Percentiles rank a stretch among this genome's conserved stretches.
Evolutionary conservation across 2,113 vertebrate species (phyloP).

Genomic region (Oncorhynchus clarkii): DNA sequence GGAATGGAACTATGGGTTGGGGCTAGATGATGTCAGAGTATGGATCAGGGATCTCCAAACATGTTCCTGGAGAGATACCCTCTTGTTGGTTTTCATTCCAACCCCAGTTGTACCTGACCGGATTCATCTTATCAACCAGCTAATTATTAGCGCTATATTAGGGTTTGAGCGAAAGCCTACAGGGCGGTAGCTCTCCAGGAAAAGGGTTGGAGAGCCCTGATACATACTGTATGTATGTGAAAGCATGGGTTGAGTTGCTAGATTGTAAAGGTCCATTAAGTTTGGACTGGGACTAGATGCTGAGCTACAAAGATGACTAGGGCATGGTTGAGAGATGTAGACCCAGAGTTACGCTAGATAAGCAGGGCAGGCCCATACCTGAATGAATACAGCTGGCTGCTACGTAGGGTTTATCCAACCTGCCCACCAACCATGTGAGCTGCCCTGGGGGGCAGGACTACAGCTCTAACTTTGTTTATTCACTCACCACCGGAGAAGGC

Average conservation of each 20-base stretch:
- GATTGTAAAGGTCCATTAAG: too few relatives aligned
- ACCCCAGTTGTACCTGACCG: too few relatives aligned
- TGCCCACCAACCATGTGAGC: slow-evolving; percentile 37
- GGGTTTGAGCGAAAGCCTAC: too few relatives aligned
- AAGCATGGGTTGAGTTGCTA: background rate
- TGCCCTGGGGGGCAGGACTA: slow-evolving; percentile 48
- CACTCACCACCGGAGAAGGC: slow-evolving; percentile 21
- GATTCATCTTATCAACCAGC: too few relatives aligned
- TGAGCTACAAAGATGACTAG: background rate
- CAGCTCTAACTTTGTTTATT: slow-evolving; percentile 27
- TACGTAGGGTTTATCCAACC: slow-evolving; percentile 37
- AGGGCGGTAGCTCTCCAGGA: background rate
- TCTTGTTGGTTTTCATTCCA: too few relatives aligned
- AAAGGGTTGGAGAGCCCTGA: background rate
- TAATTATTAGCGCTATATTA: too few relatives aligned
- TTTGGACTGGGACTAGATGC: background rate
- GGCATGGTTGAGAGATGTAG: slow-evolving; percentile 28
- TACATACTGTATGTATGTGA: too few relatives aligned
- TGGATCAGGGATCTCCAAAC: background rate
- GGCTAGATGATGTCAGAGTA: background rate
- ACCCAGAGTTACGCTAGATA: slow-evolving; percentile 21
- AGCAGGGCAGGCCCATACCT: slow-evolving; percentile 41
- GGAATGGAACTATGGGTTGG: background rate
- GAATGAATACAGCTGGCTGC: slow-evolving; percentile 41
- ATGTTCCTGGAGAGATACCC: too few relatives aligned